These are phyloP conservation scores for Trissolcus japonicus DNA, from an alignment of 2,888 invertebrate genomes.

Conservation along the genomic window DNA sequence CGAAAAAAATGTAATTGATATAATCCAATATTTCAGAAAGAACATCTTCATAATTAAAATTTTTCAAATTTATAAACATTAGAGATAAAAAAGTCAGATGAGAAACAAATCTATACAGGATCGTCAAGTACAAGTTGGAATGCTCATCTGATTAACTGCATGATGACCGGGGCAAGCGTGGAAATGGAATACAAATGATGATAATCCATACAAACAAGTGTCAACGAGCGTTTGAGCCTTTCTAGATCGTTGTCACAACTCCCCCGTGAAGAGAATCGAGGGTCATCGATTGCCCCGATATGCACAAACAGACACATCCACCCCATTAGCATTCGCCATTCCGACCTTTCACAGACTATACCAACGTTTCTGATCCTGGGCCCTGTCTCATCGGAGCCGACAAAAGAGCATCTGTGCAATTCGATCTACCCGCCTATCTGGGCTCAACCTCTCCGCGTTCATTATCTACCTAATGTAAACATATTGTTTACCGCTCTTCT, in stretches of 20 bases:
- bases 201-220: slow-evolving; percentile 72
- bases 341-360: slow-evolving; percentile 45
- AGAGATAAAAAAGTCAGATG: too few species aligned
- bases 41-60: too few species aligned
- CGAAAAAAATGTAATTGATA: too few species aligned
- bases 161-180: slow-evolving; percentile 46
- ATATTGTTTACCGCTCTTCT: slow-evolving; percentile 68
- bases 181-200: slow-evolving; percentile 66
- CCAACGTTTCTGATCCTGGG: slow-evolving; percentile 52
- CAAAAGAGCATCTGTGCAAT: slow-evolving; percentile 72
- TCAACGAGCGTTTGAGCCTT: slow-evolving; percentile 74
- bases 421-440: slow-evolving; percentile 60
- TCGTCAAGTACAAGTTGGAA: slow-evolving; percentile 36
- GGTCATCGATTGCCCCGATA: slow-evolving; percentile 57
- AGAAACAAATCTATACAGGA: slow-evolving; percentile 6
- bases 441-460: slow-evolving; percentile 73
- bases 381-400: slow-evolving; percentile 62
- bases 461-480: slow-evolving; percentile 76
- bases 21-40: too few species aligned
- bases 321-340: slow-evolving; percentile 54
- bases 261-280: slow-evolving; percentile 53
- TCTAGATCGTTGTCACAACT: slow-evolving; percentile 68
- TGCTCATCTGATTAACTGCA: slow-evolving; percentile 62
- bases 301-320: slow-evolving; percentile 59
- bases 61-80: too few species aligned